Conservation (phyloP, 2,888 invertebrate genomes). For the Patella depressa region DNA sequence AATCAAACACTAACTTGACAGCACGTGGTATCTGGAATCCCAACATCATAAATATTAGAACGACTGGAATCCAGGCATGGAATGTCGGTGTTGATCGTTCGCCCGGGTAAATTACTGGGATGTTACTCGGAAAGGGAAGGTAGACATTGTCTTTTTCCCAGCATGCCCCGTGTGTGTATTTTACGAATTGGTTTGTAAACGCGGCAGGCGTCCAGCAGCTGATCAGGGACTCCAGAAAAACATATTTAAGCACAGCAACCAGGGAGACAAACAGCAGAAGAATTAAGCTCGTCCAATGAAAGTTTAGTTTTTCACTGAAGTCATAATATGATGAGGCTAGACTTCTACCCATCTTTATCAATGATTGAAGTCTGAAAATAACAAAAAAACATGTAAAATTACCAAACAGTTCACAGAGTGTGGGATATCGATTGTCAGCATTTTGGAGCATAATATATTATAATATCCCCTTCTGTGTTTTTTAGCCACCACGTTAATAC, state of each 20-base stretch:
- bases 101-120: background rate
- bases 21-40: constrained; percentile 2
- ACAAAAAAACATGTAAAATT: too few relatives aligned
- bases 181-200: background rate
- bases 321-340: background rate
- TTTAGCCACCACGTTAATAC: too few relatives aligned
- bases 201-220: background rate
- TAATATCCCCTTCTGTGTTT: too few relatives aligned
- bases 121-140: background rate
- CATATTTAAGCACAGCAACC: background rate
- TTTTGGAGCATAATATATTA: too few relatives aligned
- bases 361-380: too few relatives aligned
- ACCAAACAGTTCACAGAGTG: too few relatives aligned
- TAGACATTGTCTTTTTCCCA: background rate
- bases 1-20: background rate
- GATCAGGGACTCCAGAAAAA: background rate
- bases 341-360: too few relatives aligned
- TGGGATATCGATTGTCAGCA: too few relatives aligned
- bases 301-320: background rate
- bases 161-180: background rate
- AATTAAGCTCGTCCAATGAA: background rate
- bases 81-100: background rate
- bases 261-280: background rate
- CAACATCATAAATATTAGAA: background rate
- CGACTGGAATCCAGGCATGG: background rate